Evolutionary conservation across 2,888 invertebrate species (phyloP).

Genomic region (Omphaloscelis lunosa): DNA sequence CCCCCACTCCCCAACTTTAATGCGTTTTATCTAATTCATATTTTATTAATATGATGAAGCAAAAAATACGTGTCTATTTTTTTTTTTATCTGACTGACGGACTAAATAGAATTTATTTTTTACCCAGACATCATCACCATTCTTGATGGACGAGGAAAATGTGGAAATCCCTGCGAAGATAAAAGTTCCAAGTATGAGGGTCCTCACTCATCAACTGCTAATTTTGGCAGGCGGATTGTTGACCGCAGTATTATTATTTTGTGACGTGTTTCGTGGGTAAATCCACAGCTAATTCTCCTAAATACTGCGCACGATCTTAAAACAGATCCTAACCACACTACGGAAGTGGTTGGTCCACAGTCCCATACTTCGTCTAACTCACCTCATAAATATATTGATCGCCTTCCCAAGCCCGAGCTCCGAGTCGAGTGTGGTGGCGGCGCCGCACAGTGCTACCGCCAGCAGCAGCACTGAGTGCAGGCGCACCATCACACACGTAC

Average conservation of each 20-base stretch:
- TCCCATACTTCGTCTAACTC: neutral
- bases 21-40: too few relatives aligned
- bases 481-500: constrained; percentile 87
- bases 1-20: too few relatives aligned
- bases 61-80: too few relatives aligned
- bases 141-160: neutral
- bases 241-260: neutral
- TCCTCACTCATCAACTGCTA: too few relatives aligned
- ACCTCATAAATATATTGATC: constrained; percentile 94
- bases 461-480: constrained; percentile 87
- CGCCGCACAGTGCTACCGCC: constrained; percentile 92
- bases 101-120: too few relatives aligned
- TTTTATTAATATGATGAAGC: too few relatives aligned
- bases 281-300: neutral
- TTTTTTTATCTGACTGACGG: too few relatives aligned
- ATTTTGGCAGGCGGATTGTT: neutral
- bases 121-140: too few relatives aligned
- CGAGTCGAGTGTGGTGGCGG: constrained; percentile 90
- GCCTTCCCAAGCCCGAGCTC: constrained; percentile 95
- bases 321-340: neutral
- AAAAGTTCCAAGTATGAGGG: neutral
- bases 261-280: neutral
- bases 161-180: neutral
- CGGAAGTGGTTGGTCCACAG: neutral
- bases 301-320: neutral